A percentile compares a stretch with the other conserved stretches of the same genome.
Conservation (phyloP, 37 sponge, comb jelly and placozoan genomes). For the Aplysina aerophoba region DNA sequence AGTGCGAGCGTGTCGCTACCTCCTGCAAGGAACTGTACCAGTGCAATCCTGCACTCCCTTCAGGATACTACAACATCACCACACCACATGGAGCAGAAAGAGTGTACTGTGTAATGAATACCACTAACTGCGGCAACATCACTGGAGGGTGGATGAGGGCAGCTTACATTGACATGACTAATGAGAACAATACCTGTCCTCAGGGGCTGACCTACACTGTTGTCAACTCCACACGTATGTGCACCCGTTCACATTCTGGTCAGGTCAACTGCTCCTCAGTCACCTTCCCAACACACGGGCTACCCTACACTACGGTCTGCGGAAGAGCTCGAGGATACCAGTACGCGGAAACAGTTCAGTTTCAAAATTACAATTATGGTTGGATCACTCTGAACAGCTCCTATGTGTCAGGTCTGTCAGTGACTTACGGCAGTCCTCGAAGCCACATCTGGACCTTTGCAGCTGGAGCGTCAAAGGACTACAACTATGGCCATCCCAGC, state of each 20-base stretch:
- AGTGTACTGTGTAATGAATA: not conserved
- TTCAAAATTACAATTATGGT: too few relatives aligned
- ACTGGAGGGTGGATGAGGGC: not conserved
- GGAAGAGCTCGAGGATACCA: constrained; percentile 4
- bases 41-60: too few relatives aligned
- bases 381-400: too few relatives aligned
- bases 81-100: too few relatives aligned
- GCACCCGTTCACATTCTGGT: too few relatives aligned
- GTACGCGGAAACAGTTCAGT: too few relatives aligned
- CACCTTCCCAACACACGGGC: not conserved
- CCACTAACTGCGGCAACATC: not conserved
- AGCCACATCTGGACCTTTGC: not conserved
- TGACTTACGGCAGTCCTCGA: not conserved
- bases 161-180: not conserved
- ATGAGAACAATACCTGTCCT: not conserved
- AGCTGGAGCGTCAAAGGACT: not conserved
- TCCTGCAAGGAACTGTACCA: too few relatives aligned
- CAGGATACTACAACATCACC: too few relatives aligned
- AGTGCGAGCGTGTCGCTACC: too few relatives aligned
- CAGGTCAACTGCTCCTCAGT: constrained; percentile 4
- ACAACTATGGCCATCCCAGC: not conserved
- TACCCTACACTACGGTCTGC: not conserved
- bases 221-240: too few relatives aligned
- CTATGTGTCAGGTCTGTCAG: not conserved
- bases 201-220: too few relatives aligned